Percentiles rank a stretch among this genome's conserved stretches.
phyloP scores from a whole-genome alignment of 2,888 invertebrate species.

The Cheiracanthium punctorium region DNA sequence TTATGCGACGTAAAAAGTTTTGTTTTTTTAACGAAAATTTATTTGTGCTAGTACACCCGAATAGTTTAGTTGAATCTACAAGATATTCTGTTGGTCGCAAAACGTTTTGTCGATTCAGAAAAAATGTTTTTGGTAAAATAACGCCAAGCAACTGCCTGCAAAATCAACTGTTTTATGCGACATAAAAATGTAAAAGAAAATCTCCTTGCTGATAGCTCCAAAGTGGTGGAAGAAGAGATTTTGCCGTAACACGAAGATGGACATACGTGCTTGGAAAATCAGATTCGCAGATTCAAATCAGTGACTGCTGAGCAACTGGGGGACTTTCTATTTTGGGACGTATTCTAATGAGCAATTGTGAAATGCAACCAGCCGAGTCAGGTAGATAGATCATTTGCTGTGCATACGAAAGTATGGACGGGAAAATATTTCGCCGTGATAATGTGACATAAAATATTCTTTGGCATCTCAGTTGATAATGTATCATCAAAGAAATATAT shows the following conservation, averaged over 20 bases:
- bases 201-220: neutral
- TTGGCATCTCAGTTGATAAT: neutral
- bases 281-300: neutral
- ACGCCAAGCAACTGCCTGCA: no score
- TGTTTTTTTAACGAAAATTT: no score
- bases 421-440: neutral
- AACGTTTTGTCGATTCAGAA: no score
- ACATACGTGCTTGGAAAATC: neutral
- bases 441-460: neutral
- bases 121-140: no score
- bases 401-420: neutral
- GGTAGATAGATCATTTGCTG: neutral
- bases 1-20: no score
- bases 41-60: no score
- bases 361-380: constrained; percentile 1
- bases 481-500: neutral
- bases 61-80: no score
- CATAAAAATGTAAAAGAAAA: no score
- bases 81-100: no score
- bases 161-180: no score
- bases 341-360: neutral
- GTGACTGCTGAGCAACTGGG: neutral
- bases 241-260: neutral
- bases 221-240: neutral
- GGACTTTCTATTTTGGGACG: neutral